Evolutionary conservation across 2,113 vertebrate species (phyloP), one percentile per base, ranked within the genome.

Genomic region (Daubentonia madagascariensis): DNA sequence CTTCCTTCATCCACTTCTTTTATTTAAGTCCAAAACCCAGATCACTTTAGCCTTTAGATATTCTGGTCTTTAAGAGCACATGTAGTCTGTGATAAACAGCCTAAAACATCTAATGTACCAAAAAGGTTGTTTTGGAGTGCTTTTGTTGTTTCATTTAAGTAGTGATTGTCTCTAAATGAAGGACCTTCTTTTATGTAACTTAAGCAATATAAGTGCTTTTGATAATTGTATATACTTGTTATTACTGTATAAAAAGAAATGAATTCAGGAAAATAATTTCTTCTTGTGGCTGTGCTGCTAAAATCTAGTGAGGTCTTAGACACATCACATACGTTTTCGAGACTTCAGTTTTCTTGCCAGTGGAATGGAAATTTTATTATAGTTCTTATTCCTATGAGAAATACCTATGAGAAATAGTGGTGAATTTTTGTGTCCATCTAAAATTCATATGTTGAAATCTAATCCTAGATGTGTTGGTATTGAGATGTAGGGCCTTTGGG

Each of bases 91-190:
- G 45, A 50, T 78, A 52, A 48, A 75, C 3, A 54, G 4, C 78
- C 8, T 9, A 43, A 18, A 18, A 52, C 11, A 40, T 23, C 0
- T 37, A 10, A 20, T 22, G 4, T 1, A 45, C 25, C 3, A 10
- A 4, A 40, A 76, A 70, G 3, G 35, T 12, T 54, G 1, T 10
- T 63, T 35, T 43, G 8, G 14, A 61, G 18, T 45, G 6, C 1
- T 54, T 67, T 76, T 63, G 37, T 25, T 57, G 7, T 92, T 89
- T 94, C 40, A 54, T 10, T 84, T n/a, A n/a, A 72, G 43, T 25
- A 52, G 6, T 35, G 45, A 68, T 78, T 63, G 5, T 61, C 8
- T 67, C 67, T 81, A 43, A 32, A 1, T 48, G 17, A 65, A 6
- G 17, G 6, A 5, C 17, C 5, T n/a, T n/a, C n/a, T n/a, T 85